Percentiles rank a stretch among this genome's conserved stretches.
phyloP scores from a whole-genome alignment of 92 coral and sea anemone species.

The Paramuricea clavata region DNA sequence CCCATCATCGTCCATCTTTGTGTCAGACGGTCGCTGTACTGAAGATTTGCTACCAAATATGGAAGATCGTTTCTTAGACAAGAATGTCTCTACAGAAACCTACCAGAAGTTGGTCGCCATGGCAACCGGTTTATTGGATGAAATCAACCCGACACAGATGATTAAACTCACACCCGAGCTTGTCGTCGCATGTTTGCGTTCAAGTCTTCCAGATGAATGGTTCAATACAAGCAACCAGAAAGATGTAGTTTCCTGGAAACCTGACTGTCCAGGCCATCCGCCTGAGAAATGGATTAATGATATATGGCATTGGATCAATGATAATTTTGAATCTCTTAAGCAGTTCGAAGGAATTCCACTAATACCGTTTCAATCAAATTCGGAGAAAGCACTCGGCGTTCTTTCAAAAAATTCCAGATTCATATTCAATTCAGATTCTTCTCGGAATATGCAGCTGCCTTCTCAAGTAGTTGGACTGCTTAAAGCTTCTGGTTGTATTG shows the following conservation, averaged over 20 bases:
- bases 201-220: constrained; percentile 54
- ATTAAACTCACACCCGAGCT: constrained; percentile 32
- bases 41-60: constrained; percentile 78
- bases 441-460: constrained; percentile 35
- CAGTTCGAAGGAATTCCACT: constrained; percentile 50
- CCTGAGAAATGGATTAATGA: constrained; percentile 57
- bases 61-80: constrained; percentile 79
- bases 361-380: constrained; percentile 4
- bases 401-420: constrained; percentile 40
- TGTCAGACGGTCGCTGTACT: constrained; percentile 75
- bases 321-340: constrained; percentile 22
- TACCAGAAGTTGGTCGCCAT: constrained; percentile 65
- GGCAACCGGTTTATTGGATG: constrained; percentile 15
- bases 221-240: constrained; percentile 4
- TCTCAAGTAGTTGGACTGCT: constrained; percentile 32
- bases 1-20: constrained; percentile 70
- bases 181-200: constrained; percentile 5
- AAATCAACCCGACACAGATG: constrained; percentile 36
- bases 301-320: constrained; percentile 64
- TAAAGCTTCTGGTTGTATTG: constrained; percentile 52
- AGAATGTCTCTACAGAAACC: constrained; percentile 60
- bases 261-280: constrained; percentile 28
- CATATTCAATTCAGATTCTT: constrained; percentile 38
- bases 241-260: constrained; percentile 45
- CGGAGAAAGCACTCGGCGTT: constrained; percentile 26